Evolutionary conservation across 2,888 invertebrate species (phyloP).

Genomic region (Latheticus oryzae): DNA sequence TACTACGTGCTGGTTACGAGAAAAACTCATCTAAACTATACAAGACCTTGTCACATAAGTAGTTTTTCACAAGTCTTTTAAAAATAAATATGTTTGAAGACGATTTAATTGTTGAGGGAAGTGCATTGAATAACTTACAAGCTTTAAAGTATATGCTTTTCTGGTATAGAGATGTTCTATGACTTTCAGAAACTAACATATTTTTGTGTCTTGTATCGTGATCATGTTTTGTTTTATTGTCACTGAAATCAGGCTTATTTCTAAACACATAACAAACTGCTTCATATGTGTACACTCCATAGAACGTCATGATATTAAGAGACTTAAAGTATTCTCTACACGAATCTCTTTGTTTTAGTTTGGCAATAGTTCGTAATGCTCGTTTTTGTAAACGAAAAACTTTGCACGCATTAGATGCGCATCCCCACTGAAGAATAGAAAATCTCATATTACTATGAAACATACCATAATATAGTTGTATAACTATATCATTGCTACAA

Average conservation of each 20-base stretch:
- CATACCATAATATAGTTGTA: slow-evolving; percentile 3
- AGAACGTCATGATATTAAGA: background rate
- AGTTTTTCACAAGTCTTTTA: slow-evolving; percentile 1
- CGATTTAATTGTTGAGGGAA: background rate
- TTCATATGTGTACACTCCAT: slow-evolving; percentile 3
- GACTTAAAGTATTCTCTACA: background rate
- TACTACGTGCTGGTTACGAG: background rate
- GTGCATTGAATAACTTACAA: slow-evolving; percentile 3
- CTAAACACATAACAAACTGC: background rate
- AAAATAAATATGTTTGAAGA: background rate
- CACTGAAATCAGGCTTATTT: background rate
- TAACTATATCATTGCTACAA: slow-evolving; percentile 2
- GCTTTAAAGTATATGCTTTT: slow-evolving; percentile 2
- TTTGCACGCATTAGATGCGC: slow-evolving; percentile 1
- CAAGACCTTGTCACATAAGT: background rate
- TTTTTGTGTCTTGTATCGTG: slow-evolving; percentile 1
- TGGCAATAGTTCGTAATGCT: slow-evolving; percentile 1
- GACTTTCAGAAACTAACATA: slow-evolving; percentile 1
- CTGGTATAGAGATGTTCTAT: slow-evolving; percentile 2
- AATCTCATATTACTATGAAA: slow-evolving; percentile 1
- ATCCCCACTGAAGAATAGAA: slow-evolving; percentile 3
- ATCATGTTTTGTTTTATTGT: background rate
- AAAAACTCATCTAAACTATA: slow-evolving; percentile 5
- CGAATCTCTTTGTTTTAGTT: background rate
- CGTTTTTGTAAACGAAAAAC: slow-evolving; percentile 5